These are phyloP conservation scores for Lordiphosa clarofinis DNA, from an alignment of 1,140 invertebrate genomes.

Conservation along the genomic window DNA sequence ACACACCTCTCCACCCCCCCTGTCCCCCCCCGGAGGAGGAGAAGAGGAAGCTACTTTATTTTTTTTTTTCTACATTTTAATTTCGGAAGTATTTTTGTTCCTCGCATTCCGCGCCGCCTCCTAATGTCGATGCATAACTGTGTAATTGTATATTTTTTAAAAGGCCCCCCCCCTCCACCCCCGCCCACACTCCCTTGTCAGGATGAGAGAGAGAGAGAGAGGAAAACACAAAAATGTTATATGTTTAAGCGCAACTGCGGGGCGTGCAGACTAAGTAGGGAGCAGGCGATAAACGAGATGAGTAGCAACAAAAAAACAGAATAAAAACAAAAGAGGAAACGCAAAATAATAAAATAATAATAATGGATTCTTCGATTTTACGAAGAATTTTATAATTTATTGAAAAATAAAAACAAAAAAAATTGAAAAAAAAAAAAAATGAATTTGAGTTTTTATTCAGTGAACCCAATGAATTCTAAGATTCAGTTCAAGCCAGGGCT, in stretches of 20 bases:
- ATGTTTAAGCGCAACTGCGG: slow-evolving; percentile 38
- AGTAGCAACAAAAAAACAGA: slow-evolving; percentile 30
- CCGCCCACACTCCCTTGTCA: slow-evolving; percentile 16
- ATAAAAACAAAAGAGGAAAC: slow-evolving; percentile 21
- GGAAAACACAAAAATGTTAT: slow-evolving; percentile 13
- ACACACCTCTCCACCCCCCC: slow-evolving; percentile 3
- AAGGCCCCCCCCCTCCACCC: slow-evolving; percentile 6
- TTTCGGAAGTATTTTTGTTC: slow-evolving; percentile 37
- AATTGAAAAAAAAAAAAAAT: slow-evolving; percentile 34
- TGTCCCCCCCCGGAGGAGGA: slow-evolving; percentile 1
- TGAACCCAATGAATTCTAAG: too few relatives aligned
- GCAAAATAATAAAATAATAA: slow-evolving; percentile 20
- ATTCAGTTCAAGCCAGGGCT: too few relatives aligned
- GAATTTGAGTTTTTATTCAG: neutral
- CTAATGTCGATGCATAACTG: slow-evolving; percentile 23
- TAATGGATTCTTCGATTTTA: slow-evolving; percentile 77
- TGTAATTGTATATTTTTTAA: slow-evolving; percentile 64
- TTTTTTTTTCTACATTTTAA: slow-evolving; percentile 23
- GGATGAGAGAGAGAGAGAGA: slow-evolving; percentile 23
- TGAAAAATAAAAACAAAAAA: slow-evolving; percentile 71
- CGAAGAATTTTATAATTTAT: slow-evolving; percentile 78
- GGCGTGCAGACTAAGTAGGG: slow-evolving; percentile 24
- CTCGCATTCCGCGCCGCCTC: slow-evolving; percentile 42
- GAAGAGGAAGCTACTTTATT: too few relatives aligned
- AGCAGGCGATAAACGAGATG: slow-evolving; percentile 21